phyloP scores from a whole-genome alignment of 2,113 vertebrate species.

The Chaenocephalus aceratus region DNA sequence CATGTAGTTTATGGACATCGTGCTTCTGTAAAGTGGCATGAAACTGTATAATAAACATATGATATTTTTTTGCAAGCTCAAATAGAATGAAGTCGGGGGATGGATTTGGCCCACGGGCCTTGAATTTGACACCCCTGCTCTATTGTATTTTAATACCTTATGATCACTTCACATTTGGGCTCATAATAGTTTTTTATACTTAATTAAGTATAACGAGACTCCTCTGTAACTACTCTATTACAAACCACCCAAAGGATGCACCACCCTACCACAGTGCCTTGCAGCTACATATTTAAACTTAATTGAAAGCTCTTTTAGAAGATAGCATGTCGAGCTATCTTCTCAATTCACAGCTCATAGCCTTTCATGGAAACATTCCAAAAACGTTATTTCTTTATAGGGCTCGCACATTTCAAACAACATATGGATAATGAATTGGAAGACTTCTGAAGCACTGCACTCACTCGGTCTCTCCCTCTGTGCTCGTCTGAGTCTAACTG shows the following conservation, averaged over 20 bases:
- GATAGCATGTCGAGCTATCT: conserved; percentile 38
- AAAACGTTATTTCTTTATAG: conserved; percentile 42
- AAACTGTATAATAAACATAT: no score
- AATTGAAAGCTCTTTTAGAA: conserved; percentile 33
- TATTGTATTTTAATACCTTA: no score
- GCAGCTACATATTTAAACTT: conserved; percentile 39
- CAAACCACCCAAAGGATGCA: background rate
- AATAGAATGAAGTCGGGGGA: no score
- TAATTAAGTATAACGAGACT: no score
- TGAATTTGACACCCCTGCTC: no score
- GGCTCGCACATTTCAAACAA: conserved; percentile 49
- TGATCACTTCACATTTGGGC: no score
- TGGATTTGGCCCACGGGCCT: no score
- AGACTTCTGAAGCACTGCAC: conserved; percentile 48
- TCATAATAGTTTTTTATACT: no score
- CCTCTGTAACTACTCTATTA: no score
- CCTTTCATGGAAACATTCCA: conserved; percentile 43
- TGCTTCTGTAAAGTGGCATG: no score
- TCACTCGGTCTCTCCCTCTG: conserved; percentile 43
- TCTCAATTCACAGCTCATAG: conserved; percentile 53
- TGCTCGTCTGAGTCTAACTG: conserved; percentile 65
- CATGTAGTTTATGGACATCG: no score
- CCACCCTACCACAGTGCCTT: conserved; percentile 14
- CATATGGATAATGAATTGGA: conserved; percentile 43
- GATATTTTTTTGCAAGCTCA: no score